These are phyloP conservation scores for Trypoxylon attenuatum DNA, from an alignment of 2,888 invertebrate genomes.

Conservation along the genomic window DNA sequence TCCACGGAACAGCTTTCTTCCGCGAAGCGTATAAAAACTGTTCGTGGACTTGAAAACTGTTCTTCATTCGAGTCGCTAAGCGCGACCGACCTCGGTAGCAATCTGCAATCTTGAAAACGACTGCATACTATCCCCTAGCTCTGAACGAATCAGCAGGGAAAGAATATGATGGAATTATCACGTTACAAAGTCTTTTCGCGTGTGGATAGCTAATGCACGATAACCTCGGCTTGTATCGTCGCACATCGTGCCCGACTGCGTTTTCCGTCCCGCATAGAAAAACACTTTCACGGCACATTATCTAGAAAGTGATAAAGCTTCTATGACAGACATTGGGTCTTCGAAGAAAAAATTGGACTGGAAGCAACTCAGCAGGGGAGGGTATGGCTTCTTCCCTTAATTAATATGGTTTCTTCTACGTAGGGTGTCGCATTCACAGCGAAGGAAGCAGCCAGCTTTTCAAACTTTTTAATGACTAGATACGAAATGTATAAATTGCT, in stretches of 20 bases:
- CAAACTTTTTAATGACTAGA: too few relatives aligned
- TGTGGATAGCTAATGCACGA: background rate
- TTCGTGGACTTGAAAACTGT: too few relatives aligned
- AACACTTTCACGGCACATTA: background rate
- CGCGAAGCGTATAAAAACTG: background rate
- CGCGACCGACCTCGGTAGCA: background rate
- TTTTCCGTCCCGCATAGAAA: background rate
- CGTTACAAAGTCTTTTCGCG: background rate
- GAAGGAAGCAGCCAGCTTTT: too few relatives aligned
- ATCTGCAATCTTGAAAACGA: background rate
- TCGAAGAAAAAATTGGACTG: slow-evolving; percentile 11
- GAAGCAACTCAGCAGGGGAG: slow-evolving; percentile 13
- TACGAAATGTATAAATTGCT: too few relatives aligned
- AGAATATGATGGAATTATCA: background rate
- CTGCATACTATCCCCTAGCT: background rate
- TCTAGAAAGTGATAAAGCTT: background rate
- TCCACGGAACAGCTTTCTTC: background rate
- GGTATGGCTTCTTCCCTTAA: slow-evolving; percentile 63
- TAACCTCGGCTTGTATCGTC: background rate
- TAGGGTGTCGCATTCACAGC: slow-evolving; percentile 22
- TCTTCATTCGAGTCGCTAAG: background rate
- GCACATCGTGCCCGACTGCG: background rate
- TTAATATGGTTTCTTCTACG: slow-evolving; percentile 65
- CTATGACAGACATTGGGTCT: background rate
- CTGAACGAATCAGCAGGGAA: background rate